Base-by-base conservation (phyloP, 2,113 vertebrate species). In the Perca fluviatilis region DNA sequence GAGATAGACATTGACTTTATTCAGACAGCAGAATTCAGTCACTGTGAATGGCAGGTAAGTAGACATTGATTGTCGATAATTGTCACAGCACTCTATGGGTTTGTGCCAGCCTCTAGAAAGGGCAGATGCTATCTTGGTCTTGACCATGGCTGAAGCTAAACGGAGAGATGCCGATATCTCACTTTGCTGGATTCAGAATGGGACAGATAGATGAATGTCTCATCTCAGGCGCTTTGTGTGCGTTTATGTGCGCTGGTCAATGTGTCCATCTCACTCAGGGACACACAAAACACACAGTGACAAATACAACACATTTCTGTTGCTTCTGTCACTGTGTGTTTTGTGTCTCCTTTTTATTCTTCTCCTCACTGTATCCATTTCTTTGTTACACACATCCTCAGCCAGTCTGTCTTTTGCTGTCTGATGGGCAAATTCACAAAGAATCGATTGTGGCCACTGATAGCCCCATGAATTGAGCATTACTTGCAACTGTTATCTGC, bases 41-140 rank as follows among this genome's bases (percentile, higher is more conserved):
- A 75, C 80, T 64, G 81, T 91, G 93, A 94, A 90, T 90, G 88
- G 84, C 90, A 91, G 88, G 86, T 89, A 90, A 92, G 92, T 87
- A 84, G 90, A 87, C 85, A 92, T 93, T 62, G 89, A 93, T 89
- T 91, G 85, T 67, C 62, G 19, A 92, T 93, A 92, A 91, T 90
- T 88, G 89, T 91, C 85, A 85, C 75, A 5, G 88, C 23, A 16
- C 78, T 90, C 67, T 80, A 84, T 91, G 78, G 90, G 91, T 90
- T 86, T 68, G 64, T 23, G 70, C 58, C 4, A 74, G 82, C 76
- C 84, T 88, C 62, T n/a, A 82, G 74, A 88, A 94, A 94, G 92
- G 92, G 87, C 91, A 93, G 91, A 93, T 90, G 70, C 71, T 93
- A 94, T 94, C 92, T 91, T 18, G 51, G 72, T 77, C 77, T 74